phyloP scores from a whole-genome alignment of 2,797 vertebrate species.

The Trachurus trachurus region DNA sequence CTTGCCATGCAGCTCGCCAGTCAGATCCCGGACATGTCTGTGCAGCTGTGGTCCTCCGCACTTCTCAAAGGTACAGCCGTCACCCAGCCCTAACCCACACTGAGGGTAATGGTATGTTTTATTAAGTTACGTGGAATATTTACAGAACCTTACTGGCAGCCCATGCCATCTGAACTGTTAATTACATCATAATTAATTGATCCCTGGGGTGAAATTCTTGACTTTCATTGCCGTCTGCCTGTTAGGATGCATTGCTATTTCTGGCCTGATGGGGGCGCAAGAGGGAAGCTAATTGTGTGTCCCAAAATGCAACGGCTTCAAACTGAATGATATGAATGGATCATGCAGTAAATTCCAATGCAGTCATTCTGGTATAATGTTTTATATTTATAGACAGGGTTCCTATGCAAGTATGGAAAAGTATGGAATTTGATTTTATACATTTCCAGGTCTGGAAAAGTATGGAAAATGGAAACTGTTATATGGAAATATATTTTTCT shows the following conservation, averaged over 20 bases:
- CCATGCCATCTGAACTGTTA: neutral
- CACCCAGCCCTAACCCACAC: neutral
- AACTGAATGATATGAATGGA: neutral
- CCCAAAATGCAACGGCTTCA: neutral
- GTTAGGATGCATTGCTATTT: too few relatives aligned
- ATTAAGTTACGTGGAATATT: neutral
- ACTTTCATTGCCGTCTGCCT: neutral
- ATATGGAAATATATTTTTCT: too few relatives aligned
- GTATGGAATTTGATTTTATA: too few relatives aligned
- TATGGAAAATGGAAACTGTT: too few relatives aligned
- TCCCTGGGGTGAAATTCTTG: neutral
- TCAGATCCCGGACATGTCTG: constrained; percentile 96
- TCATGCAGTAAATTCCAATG: neutral
- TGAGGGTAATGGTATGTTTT: neutral
- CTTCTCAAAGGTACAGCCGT: constrained; percentile 88
- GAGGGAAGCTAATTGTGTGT: constrained; percentile 1
- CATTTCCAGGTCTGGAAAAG: too few relatives aligned
- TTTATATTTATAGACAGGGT: too few relatives aligned
- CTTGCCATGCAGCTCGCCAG: constrained; percentile 95
- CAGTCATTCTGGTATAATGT: neutral
- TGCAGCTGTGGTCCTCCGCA: constrained; percentile 94
- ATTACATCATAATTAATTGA: neutral
- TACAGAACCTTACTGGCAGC: constrained; percentile 37
- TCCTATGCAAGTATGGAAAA: too few relatives aligned
- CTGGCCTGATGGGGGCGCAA: constrained; percentile 45